Percentiles rank a stretch among this genome's conserved stretches.
These are phyloP conservation scores for Artibeus lituratus DNA, from an alignment of 2,797 vertebrate species.

Conservation along the genomic window DNA sequence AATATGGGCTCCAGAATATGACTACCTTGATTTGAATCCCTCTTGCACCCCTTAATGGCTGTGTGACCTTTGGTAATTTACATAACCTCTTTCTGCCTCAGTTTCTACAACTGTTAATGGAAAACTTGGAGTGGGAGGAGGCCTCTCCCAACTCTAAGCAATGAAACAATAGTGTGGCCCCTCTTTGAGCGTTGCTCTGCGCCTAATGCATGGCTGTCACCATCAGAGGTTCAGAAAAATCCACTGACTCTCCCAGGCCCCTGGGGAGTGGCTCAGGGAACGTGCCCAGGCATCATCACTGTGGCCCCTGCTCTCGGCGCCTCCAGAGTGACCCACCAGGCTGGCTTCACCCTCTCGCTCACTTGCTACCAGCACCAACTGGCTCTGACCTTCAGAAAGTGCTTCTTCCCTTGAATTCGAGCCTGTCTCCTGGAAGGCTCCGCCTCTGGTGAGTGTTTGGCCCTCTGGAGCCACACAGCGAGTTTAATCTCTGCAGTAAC, in stretches of 20 bases:
- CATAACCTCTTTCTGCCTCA: neutral
- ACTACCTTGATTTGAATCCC: neutral
- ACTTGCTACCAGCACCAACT: neutral
- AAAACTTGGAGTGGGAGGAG: neutral
- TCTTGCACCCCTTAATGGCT: neutral
- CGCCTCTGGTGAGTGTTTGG: neutral
- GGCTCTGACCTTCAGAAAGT: neutral
- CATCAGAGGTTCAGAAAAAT: neutral
- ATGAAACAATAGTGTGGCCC: neutral
- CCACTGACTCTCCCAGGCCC: neutral
- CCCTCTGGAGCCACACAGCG: neutral
- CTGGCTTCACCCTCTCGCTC: neutral
- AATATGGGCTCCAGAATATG: neutral
- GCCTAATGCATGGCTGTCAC: neutral
- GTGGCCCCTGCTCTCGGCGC: accelerated
- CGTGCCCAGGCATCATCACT: neutral
- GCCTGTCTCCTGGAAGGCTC: neutral
- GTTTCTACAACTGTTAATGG: neutral
- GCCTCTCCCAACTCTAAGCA: neutral
- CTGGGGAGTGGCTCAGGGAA: neutral
- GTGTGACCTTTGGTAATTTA: neutral
- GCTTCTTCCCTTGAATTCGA: neutral
- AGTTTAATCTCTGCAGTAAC: neutral
- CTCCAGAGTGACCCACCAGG: neutral
- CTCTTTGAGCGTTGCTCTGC: accelerated